Percentiles rank a stretch among this genome's conserved stretches.
phyloP scores from a whole-genome alignment of 2,888 invertebrate species.

The Phoenoteleia sp. region DNA sequence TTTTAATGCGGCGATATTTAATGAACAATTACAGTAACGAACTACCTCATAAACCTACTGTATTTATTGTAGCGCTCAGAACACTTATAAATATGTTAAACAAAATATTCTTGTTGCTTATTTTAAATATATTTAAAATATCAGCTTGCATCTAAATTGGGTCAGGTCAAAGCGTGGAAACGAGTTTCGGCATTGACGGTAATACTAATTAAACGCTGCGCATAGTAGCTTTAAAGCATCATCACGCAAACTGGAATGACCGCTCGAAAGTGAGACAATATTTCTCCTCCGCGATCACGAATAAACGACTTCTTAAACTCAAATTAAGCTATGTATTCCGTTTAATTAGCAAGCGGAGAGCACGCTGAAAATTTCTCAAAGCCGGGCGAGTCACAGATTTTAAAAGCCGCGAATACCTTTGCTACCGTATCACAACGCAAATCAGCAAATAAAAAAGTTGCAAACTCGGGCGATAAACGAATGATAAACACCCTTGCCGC shows the following conservation, averaged over 20 bases:
- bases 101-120: constrained; percentile 44
- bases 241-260: constrained; percentile 66
- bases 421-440: constrained; percentile 33
- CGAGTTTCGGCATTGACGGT: constrained; percentile 62
- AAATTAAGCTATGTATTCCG: constrained; percentile 66
- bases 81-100: constrained; percentile 26
- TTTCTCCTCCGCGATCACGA: constrained; percentile 35
- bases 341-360: constrained; percentile 60
- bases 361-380: constrained; percentile 39
- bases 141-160: constrained; percentile 58
- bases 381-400: constrained; percentile 44
- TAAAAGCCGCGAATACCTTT: constrained; percentile 29
- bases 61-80: constrained; percentile 34
- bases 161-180: constrained; percentile 68
- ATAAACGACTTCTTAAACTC: constrained; percentile 59
- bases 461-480: constrained; percentile 26
- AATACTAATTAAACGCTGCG: constrained; percentile 64
- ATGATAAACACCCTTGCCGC: constrained; percentile 26
- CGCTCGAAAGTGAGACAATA: constrained; percentile 68
- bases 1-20: constrained; percentile 34
- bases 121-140: constrained; percentile 21
- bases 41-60: constrained; percentile 32
- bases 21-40: constrained; percentile 49
- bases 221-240: constrained; percentile 60
- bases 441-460: constrained; percentile 39